Conservation (phyloP, 1,140 invertebrate species). For the Melanaphis sacchari region DNA sequence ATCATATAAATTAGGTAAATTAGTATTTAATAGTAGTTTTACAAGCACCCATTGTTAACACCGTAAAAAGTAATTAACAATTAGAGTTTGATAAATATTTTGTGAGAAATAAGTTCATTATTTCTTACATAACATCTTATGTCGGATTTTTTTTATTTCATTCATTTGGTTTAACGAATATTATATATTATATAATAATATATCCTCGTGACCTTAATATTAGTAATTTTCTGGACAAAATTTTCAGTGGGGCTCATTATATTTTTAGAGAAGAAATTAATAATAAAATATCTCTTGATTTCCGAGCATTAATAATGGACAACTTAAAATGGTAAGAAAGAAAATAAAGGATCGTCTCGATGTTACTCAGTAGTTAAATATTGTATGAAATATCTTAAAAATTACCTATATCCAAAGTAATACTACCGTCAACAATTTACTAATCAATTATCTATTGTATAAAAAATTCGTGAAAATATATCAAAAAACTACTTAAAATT, state of each 20-base stretch:
- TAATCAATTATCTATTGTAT: background rate
- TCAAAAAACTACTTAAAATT: background rate
- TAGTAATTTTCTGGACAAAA: background rate
- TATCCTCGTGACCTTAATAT: background rate
- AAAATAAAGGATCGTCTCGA: background rate
- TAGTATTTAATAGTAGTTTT: background rate
- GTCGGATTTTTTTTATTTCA: background rate
- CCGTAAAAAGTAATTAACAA: background rate
- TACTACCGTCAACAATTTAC: background rate
- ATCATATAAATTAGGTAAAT: background rate
- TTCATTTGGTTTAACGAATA: background rate
- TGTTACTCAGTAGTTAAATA: background rate
- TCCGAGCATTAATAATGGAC: background rate
- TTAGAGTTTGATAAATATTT: background rate
- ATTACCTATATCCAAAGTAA: background rate
- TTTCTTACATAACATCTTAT: background rate
- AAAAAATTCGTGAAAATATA: background rate
- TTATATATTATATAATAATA: background rate
- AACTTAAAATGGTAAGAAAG: background rate
- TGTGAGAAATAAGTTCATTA: background rate
- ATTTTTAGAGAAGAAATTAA: background rate
- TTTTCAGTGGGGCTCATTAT: background rate
- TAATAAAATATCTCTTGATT: background rate
- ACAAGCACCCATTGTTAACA: background rate
- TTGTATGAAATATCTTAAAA: background rate